phyloP scores from a whole-genome alignment of 1,140 invertebrate species.

The Samia ricini region DNA sequence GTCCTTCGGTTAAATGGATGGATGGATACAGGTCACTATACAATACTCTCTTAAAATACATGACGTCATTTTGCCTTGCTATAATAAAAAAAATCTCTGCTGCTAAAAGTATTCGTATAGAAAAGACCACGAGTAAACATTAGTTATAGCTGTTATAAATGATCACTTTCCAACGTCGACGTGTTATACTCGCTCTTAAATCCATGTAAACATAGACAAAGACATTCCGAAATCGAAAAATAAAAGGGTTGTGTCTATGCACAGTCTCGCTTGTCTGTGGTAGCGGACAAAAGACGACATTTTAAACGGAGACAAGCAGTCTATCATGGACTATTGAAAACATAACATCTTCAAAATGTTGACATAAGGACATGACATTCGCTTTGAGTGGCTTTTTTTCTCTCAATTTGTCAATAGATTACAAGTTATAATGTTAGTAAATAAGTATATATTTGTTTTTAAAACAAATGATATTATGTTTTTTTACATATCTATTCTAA shows the following conservation, averaged over 20 bases:
- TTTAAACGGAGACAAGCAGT: conserved; percentile 2
- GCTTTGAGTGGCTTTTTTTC: neutral
- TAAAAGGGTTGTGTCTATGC: neutral
- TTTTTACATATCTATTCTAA: too few relatives aligned
- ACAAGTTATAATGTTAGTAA: too few relatives aligned
- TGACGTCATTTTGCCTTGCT: too few relatives aligned
- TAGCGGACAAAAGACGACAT: conserved; percentile 8
- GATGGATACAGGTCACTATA: too few relatives aligned
- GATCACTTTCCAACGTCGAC: neutral
- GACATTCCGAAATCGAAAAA: conserved; percentile 10
- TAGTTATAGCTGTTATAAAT: neutral
- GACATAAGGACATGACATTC: neutral
- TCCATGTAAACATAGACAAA: conserved; percentile 11
- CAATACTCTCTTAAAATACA: too few relatives aligned
- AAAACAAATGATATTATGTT: too few relatives aligned
- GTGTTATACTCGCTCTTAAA: neutral
- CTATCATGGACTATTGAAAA: conserved; percentile 4
- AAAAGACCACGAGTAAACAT: neutral
- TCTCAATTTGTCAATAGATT: neutral
- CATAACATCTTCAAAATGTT: conserved; percentile 3
- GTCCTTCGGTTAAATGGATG: too few relatives aligned
- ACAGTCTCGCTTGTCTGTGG: conserved; percentile 10
- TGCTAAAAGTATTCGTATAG: neutral
- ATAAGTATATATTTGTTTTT: too few relatives aligned
- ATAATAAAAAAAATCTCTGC: too few relatives aligned